Percentiles rank a stretch among this genome's conserved stretches.
Conservation (phyloP, 2,113 vertebrate genomes). For the Pholis gunnellus region DNA sequence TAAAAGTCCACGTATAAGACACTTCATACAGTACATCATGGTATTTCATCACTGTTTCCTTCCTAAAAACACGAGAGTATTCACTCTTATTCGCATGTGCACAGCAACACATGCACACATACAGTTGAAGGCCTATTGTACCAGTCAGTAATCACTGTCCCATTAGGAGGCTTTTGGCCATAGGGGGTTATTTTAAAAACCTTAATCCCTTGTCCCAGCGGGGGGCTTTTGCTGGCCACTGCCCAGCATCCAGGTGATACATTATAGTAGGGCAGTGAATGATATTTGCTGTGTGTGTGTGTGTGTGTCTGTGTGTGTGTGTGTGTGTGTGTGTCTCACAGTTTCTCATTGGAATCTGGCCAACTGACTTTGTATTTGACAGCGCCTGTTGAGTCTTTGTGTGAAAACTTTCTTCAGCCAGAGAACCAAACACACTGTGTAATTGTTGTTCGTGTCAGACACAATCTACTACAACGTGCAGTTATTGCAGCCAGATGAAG, state of each 20-base stretch:
- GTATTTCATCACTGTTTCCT: background rate
- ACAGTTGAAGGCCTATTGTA: constrained; percentile 49
- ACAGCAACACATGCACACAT: constrained; percentile 32
- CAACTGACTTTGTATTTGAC: constrained; percentile 76
- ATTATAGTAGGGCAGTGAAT: constrained; percentile 55
- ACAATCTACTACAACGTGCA: constrained; percentile 49
- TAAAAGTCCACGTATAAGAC: background rate
- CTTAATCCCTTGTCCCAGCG: constrained; percentile 73
- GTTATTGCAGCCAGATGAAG: constrained; percentile 65
- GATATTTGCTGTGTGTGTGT: constrained; percentile 27
- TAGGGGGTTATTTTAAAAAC: constrained; percentile 71
- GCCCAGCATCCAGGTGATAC: constrained; percentile 75
- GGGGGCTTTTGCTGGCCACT: constrained; percentile 62
- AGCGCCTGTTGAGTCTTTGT: constrained; percentile 74
- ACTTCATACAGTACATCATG: background rate
- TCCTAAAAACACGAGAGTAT: background rate
- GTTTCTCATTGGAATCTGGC: constrained; percentile 69
- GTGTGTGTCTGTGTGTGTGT: constrained; percentile 48
- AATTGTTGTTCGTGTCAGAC: constrained; percentile 70
- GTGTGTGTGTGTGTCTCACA: constrained; percentile 51
- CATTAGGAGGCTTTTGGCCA: constrained; percentile 72
- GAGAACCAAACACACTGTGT: constrained; percentile 70
- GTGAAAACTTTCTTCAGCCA: constrained; percentile 70
- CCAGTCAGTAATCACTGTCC: constrained; percentile 69
- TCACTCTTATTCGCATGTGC: constrained; percentile 49